These are phyloP conservation scores for Rhingia rostrata DNA, from an alignment of 2,888 invertebrate genomes.

Conservation along the genomic window DNA sequence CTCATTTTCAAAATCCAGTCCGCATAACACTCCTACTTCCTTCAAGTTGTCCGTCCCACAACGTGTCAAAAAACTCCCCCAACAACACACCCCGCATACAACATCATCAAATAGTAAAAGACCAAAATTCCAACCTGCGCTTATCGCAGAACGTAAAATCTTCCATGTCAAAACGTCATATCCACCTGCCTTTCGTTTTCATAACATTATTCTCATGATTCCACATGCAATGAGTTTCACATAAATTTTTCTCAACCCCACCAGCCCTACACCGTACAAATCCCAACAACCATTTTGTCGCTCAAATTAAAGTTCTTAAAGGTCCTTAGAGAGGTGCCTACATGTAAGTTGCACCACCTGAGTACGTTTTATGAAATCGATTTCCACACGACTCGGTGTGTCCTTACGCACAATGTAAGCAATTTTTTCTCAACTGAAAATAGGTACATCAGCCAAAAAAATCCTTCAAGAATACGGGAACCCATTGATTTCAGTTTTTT, in stretches of 20 bases:
- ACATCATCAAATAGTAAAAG: neutral
- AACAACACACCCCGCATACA: neutral
- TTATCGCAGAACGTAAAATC: conserved; percentile 35
- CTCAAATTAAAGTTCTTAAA: conserved; percentile 59
- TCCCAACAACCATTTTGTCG: neutral
- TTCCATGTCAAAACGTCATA: conserved; percentile 48
- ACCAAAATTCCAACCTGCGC: neutral
- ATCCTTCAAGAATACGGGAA: neutral
- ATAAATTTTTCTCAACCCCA: neutral
- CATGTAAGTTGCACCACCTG: conserved; percentile 41
- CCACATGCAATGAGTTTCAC: conserved; percentile 42
- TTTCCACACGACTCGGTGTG: conserved; percentile 43
- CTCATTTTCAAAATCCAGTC: neutral
- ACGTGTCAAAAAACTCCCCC: neutral
- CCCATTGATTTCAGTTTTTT: neutral
- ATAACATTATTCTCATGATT: conserved; percentile 28
- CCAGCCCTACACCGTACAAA: neutral
- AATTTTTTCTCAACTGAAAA: conserved; percentile 14
- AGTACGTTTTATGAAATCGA: conserved; percentile 59
- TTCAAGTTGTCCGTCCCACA: neutral
- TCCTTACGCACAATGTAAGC: conserved; percentile 21
- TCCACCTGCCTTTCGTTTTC: conserved; percentile 28
- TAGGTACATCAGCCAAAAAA: conserved; percentile 17
- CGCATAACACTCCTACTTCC: neutral
- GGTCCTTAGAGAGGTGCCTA: conserved; percentile 18